phyloP scores from a whole-genome alignment of 2,113 vertebrate genomes.

The Isurus oxyrinchus region DNA sequence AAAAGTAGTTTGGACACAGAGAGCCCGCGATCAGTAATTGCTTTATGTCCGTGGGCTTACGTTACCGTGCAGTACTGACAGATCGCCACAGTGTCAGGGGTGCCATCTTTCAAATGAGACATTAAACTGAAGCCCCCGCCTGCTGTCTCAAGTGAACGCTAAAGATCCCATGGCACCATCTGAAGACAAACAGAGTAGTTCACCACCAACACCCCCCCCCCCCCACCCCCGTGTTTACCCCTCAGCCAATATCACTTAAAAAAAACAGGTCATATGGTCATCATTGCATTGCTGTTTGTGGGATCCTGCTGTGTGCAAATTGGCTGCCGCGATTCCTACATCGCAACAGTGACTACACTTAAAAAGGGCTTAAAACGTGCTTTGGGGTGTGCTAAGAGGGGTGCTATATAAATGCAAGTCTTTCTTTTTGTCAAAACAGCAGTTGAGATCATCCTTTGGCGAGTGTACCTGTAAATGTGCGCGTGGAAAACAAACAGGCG shows the following conservation, averaged over 20 bases:
- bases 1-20: neutral
- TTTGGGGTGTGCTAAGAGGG: neutral
- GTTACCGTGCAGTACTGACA: neutral
- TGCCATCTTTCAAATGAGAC: neutral
- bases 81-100: too few relatives aligned
- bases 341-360: neutral
- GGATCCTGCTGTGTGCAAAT: neutral
- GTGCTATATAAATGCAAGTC: too few relatives aligned
- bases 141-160: neutral
- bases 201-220: too few relatives aligned
- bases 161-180: neutral
- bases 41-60: neutral
- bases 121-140: neutral
- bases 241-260: neutral
- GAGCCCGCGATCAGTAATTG: neutral
- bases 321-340: neutral
- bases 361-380: neutral
- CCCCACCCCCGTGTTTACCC: too few relatives aligned
- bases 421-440: neutral
- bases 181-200: neutral
- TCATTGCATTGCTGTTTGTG: neutral
- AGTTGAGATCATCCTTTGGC: too few relatives aligned
- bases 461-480: neutral
- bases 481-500: neutral
- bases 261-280: neutral